phyloP scores from a whole-genome alignment of 2,797 vertebrate genomes.

The Coluber constrictor region DNA sequence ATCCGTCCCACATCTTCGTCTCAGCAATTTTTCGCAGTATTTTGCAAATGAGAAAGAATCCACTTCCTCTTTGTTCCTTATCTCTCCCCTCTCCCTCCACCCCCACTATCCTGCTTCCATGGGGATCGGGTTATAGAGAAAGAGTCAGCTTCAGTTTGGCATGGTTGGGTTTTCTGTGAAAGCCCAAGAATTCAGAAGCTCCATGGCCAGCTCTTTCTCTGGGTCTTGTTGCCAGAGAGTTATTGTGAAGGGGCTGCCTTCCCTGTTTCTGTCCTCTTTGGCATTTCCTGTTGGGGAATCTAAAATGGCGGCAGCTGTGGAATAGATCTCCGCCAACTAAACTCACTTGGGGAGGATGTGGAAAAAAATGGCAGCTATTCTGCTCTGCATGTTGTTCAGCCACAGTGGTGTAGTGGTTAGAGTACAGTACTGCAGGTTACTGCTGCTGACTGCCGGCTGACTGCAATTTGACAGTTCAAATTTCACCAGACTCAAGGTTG shows the following conservation, averaged over 20 bases:
- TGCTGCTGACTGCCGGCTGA: too few species aligned
- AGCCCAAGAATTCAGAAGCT: not conserved
- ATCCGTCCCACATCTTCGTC: too few species aligned
- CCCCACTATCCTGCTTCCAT: not conserved
- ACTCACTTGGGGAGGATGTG: not conserved
- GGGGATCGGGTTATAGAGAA: not conserved
- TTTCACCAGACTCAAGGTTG: too few species aligned
- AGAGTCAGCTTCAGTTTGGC: not conserved
- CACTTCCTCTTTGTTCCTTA: not conserved
- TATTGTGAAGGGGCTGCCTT: not conserved
- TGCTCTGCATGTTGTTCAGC: not conserved
- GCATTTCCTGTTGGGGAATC: not conserved
- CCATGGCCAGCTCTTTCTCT: not conserved
- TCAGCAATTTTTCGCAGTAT: not conserved
- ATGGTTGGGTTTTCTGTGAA: not conserved
- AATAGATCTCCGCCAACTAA: not conserved
- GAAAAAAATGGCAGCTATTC: not conserved
- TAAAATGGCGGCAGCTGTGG: not conserved
- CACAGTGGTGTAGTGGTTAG: too few species aligned
- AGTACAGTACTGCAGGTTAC: too few species aligned
- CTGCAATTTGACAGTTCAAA: too few species aligned
- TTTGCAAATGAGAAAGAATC: not conserved
- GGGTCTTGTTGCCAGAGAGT: not conserved
- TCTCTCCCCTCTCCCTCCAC: fast-evolving
- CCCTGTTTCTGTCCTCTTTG: not conserved